phyloP scores from a whole-genome alignment of 2,113 vertebrate species.

The Sialia sialis region DNA sequence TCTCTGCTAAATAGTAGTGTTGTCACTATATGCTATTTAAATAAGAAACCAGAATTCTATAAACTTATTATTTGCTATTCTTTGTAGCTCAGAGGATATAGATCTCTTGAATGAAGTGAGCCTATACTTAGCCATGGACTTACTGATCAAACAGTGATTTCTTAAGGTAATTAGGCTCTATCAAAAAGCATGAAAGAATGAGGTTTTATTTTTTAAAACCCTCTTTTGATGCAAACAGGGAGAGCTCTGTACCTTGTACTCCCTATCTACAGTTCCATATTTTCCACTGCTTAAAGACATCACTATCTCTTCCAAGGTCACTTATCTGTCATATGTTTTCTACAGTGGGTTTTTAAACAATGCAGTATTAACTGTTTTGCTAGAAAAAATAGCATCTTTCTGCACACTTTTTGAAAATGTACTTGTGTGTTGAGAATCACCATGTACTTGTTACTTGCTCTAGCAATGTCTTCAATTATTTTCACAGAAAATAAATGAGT shows the following conservation, averaged over 20 bases:
- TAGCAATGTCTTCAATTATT: neutral
- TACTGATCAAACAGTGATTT: neutral
- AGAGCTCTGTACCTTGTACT: neutral
- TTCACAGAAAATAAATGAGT: neutral
- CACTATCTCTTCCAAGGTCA: neutral
- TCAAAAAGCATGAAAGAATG: neutral
- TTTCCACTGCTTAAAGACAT: neutral
- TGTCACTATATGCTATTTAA: conserved; percentile 15
- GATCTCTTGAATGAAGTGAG: neutral
- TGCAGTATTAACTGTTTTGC: neutral
- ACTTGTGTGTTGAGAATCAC: neutral
- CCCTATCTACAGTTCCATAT: neutral
- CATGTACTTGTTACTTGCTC: neutral
- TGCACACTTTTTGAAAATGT: neutral
- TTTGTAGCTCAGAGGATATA: neutral
- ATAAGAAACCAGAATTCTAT: conserved; percentile 22
- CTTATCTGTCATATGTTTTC: neutral
- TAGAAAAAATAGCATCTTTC: neutral
- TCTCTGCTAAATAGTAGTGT: conserved; percentile 3
- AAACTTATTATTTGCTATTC: conserved; percentile 7
- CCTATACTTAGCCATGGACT: neutral
- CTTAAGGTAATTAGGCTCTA: neutral
- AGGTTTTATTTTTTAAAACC: neutral
- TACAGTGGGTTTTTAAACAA: neutral
- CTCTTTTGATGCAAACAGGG: neutral